phyloP scores from a whole-genome alignment of 2,113 vertebrate genomes.

The Paradisaea rubra region DNA sequence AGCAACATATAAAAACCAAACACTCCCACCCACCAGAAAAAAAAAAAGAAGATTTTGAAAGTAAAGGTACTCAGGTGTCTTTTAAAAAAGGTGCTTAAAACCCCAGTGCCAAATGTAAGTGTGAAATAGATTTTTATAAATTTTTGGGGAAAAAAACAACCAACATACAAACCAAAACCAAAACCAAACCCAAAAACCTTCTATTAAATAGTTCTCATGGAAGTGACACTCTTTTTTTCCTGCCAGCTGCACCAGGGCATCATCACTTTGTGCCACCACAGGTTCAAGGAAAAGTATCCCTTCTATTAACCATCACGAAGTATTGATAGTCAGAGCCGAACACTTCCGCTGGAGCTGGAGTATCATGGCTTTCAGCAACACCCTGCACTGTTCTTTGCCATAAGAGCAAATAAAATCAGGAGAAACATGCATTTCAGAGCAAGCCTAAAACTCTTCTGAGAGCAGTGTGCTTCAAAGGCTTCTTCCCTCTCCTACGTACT shows the following conservation, averaged over 20 bases:
- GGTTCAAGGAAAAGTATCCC: neutral
- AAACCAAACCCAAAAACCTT: neutral
- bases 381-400: neutral
- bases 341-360: neutral
- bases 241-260: neutral
- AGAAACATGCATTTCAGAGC: neutral
- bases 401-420: neutral
- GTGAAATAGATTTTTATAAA: neutral
- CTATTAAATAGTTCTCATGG: neutral
- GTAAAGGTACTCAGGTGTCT: neutral
- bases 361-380: neutral
- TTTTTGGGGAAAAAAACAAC: neutral
- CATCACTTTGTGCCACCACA: neutral
- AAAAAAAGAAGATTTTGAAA: neutral
- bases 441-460: neutral
- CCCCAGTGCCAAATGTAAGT: neutral
- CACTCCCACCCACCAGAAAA: neutral
- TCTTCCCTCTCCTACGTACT: neutral
- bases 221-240: neutral
- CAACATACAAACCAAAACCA: neutral
- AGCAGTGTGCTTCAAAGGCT: neutral
- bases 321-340: neutral
- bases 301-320: neutral
- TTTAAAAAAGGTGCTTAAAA: neutral
- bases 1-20: neutral